phyloP scores from a whole-genome alignment of 2,888 invertebrate species.

The Tanytarsus gracilentus region DNA sequence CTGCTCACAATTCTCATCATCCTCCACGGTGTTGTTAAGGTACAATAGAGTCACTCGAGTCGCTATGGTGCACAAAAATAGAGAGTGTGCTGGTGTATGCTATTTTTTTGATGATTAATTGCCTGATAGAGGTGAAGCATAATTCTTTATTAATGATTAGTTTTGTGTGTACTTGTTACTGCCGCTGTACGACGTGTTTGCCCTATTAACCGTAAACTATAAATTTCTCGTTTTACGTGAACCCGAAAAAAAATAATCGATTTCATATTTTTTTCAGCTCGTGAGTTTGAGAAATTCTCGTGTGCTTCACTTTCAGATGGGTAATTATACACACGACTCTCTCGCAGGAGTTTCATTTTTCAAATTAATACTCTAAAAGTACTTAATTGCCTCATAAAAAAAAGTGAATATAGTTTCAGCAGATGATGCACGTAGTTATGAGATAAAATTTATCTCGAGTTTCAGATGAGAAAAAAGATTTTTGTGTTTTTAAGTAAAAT shows the following conservation, averaged over 20 bases:
- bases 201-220: slow-evolving; percentile 1
- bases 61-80: background rate
- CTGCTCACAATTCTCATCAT: background rate
- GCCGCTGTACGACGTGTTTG: slow-evolving; percentile 1
- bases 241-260: background rate
- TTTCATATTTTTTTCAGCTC: background rate
- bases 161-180: background rate
- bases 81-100: background rate
- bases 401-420: too few species aligned
- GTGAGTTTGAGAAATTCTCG: too few species aligned
- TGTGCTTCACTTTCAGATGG: too few species aligned
- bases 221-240: slow-evolving; percentile 12
- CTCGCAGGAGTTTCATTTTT: too few species aligned
- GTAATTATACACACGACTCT: too few species aligned
- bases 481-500: too few species aligned
- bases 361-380: too few species aligned
- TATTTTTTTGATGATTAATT: slow-evolving; percentile 15
- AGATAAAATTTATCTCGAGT: too few species aligned
- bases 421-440: too few species aligned
- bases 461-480: too few species aligned
- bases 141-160: slow-evolving; percentile 9
- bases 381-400: too few species aligned
- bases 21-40: background rate
- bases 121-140: slow-evolving; percentile 4
- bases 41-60: too few species aligned